Evolutionary conservation across 1,140 invertebrate genomes (phyloP).

Genomic region (Heliconius hermathena): DNA sequence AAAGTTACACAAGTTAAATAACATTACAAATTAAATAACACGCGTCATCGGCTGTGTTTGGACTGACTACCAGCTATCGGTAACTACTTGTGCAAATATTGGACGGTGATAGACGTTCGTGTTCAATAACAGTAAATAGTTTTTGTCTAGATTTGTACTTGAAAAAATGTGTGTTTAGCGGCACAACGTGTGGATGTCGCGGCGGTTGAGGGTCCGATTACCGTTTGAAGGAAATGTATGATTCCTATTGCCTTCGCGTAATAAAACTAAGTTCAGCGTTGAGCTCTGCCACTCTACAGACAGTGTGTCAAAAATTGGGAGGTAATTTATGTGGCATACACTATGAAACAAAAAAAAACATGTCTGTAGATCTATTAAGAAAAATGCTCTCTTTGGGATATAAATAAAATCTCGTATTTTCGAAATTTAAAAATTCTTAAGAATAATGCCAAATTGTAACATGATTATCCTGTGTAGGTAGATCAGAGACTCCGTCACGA

Average conservation of each 20-base stretch:
- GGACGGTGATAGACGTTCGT: background rate
- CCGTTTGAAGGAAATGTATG: too few species aligned
- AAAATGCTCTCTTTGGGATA: too few species aligned
- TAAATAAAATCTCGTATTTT: too few species aligned
- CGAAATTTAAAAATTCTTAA: too few species aligned
- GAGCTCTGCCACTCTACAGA: background rate
- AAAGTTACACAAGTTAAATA: background rate
- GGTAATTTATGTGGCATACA: too few species aligned
- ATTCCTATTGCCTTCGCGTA: background rate
- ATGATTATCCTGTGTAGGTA: background rate
- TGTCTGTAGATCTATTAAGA: too few species aligned
- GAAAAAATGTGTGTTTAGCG: background rate
- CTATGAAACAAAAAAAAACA: too few species aligned
- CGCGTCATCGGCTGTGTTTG: background rate
- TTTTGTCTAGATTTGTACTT: background rate
- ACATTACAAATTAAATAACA: background rate
- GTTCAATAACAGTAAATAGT: background rate
- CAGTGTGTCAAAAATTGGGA: too few species aligned
- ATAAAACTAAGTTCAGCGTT: background rate
- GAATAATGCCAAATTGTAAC: too few species aligned
- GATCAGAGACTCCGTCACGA: background rate
- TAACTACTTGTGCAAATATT: constrained; percentile 3
- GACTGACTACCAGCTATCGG: background rate
- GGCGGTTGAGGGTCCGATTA: too few species aligned
- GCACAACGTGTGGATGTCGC: too few species aligned